Evolutionary conservation across 2,113 vertebrate species (phyloP).

Genomic region (Sprattus sprattus): DNA sequence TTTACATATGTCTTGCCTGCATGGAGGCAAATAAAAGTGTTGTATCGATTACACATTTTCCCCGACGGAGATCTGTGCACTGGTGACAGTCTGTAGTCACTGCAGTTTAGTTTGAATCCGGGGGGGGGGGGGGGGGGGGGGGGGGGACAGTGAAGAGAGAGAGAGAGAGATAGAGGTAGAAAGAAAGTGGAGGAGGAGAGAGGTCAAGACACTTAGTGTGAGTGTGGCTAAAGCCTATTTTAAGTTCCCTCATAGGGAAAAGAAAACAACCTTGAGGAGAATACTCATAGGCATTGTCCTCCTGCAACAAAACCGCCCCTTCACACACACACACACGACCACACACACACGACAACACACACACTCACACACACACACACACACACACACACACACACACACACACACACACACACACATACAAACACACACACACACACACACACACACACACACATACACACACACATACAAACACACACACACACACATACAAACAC

Average conservation of each 20-base stretch:
- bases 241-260: conserved; percentile 8
- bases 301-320: not conserved
- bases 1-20: too few relatives aligned
- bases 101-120: not conserved
- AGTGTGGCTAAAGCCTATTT: conserved; percentile 14
- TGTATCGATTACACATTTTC: not conserved
- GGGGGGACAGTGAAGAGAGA: not conserved
- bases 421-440: not conserved
- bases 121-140: not conserved
- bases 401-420: not conserved
- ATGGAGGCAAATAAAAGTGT: not conserved
- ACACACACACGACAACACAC: not conserved
- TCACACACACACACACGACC: not conserved
- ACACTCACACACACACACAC: too few relatives aligned
- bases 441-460: too few relatives aligned
- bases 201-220: conserved; percentile 1
- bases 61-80: not conserved
- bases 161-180: not conserved
- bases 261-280: conserved; percentile 2
- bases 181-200: not conserved
- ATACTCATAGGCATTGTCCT: not conserved
- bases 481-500: too few relatives aligned
- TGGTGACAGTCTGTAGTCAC: not conserved
- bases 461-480: not conserved
- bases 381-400: too few relatives aligned